Conservation (phyloP, 2,888 invertebrate genomes). For the Xylota segnis region DNA sequence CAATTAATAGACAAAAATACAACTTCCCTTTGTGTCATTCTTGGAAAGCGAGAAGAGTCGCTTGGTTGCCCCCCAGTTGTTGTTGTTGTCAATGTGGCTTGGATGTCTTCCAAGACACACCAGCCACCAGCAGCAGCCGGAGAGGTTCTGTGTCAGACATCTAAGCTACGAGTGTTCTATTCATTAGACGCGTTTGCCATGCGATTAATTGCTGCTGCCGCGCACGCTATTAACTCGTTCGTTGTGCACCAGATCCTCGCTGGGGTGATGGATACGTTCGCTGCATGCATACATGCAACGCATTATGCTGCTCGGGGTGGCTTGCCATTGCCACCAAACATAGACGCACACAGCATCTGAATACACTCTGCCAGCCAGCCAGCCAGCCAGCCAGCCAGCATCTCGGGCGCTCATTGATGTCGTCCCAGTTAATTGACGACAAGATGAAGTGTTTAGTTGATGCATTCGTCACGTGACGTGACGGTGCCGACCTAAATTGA, state of each 20-base stretch:
- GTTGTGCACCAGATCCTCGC: constrained; percentile 72
- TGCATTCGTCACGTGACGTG: constrained; percentile 75
- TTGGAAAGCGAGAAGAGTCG: constrained; percentile 40
- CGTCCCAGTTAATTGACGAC: constrained; percentile 75
- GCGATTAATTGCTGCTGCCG: constrained; percentile 71
- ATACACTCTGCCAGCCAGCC: constrained; percentile 39
- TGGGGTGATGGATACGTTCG: constrained; percentile 62
- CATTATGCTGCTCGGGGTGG: constrained; percentile 46
- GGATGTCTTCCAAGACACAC: constrained; percentile 15
- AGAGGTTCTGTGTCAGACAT: constrained; percentile 19
- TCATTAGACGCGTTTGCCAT: constrained; percentile 74
- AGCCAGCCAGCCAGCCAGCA: no score
- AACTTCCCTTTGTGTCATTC: constrained; percentile 65
- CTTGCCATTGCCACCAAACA: neutral
- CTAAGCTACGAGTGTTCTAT: constrained; percentile 54
- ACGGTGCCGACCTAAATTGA: constrained; percentile 70
- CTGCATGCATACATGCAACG: constrained; percentile 50
- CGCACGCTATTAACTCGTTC: constrained; percentile 77
- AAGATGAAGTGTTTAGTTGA: constrained; percentile 74
- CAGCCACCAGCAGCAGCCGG: neutral
- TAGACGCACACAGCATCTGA: no score
- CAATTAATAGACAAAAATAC: constrained; percentile 71
- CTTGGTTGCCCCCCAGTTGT: neutral
- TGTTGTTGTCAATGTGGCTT: neutral
- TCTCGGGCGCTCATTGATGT: constrained; percentile 63